Base-by-base conservation (phyloP, 2,888 invertebrate species). In the Halocaridina rubra region DNA sequence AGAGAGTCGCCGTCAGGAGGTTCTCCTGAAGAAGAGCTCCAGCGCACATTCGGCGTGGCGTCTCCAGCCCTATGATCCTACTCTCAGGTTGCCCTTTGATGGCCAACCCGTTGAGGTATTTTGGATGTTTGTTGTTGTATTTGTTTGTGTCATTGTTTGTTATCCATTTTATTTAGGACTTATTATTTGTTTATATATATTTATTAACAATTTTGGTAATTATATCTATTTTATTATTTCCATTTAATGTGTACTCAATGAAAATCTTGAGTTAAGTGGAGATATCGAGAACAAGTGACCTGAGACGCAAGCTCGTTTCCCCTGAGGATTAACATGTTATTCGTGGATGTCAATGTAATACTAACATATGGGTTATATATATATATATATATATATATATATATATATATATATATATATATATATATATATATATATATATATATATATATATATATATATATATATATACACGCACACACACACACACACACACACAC, bases 1-100 rank as follows among this genome's bases (percentile, higher is more conserved):
- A 13, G 30, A 64, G 64, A 84, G 84, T 29, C 22, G 87, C 4
- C 46, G 87, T 2, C 81, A 87, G 69, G 87, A 87, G 72, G 87
- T 87, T 24, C 69, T 85, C 7, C 71, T 87, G 57, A 69, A 57
- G 46, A 27, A 24, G 22, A 39, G 59, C 10, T 30, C 33, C 4
- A 61, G 72, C 8, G 33, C 87, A 0, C 80, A 84, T 24, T 87
- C 80, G 8, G 81, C 77, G 32, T 87, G 87, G 87, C 53, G 74
- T 10, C 39, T 85, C 8, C 72, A 74, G 27, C 75, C 87, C 32
- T 53, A 22, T n/a, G 69, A 71, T 0, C 84, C 71, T 3, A 24
- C 46, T 7, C 74, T 78, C 29, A 64, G 84, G 30, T 72, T 76
- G 3, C 33, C 64, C 19, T 59, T 71, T 32, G 72, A 75, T 32